phyloP scores from a whole-genome alignment of 2,113 vertebrate species.

The Gorilla gorilla region DNA sequence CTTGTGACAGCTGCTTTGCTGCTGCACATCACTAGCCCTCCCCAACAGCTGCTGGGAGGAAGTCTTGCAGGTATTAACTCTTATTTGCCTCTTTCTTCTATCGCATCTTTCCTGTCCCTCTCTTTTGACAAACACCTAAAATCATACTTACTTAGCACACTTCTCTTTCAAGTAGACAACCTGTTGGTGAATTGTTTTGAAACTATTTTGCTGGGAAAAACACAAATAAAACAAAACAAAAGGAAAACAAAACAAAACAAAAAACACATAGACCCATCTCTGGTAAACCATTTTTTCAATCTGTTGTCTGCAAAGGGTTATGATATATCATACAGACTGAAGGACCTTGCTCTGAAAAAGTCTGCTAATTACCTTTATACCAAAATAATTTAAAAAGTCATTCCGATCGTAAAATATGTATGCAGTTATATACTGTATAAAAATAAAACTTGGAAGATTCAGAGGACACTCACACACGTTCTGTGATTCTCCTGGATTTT shows the following conservation, averaged over 20 bases:
- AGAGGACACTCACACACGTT: not conserved
- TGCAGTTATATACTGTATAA: not conserved
- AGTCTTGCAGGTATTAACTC: not conserved
- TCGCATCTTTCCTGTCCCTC: not conserved
- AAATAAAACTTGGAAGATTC: not conserved
- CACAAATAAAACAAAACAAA: not conserved
- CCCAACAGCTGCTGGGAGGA: not conserved
- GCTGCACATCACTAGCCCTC: not conserved
- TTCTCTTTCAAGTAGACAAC: constrained; percentile 11
- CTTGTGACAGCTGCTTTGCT: not conserved
- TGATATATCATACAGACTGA: not conserved
- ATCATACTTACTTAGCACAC: not conserved
- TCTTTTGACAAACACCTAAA: not conserved
- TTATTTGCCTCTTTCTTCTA: not conserved
- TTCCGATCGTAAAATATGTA: not conserved
- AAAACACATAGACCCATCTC: not conserved
- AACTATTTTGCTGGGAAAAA: not conserved
- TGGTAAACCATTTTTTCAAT: not conserved
- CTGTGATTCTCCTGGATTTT: no score
- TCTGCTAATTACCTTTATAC: not conserved
- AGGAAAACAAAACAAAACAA: not conserved
- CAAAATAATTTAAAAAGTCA: not conserved
- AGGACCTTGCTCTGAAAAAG: not conserved
- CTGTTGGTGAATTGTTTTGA: constrained; percentile 36
- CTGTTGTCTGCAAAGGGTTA: not conserved